Evolutionary conservation across 92 coral and sea anemone species (phyloP).

Genomic region (Zoanthus solanderi): DNA sequence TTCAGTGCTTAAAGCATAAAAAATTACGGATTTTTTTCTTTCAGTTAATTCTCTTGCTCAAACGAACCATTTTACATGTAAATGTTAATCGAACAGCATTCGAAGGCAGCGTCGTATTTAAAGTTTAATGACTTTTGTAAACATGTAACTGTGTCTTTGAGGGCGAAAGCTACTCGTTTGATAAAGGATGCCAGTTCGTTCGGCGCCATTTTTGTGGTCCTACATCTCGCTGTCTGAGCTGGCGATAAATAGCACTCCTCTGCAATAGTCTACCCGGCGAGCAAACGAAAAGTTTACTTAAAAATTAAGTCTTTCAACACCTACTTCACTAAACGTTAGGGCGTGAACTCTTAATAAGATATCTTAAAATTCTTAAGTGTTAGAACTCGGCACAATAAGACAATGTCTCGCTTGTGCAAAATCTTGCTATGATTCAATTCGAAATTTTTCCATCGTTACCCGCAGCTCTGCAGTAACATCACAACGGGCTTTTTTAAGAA

Average conservation of each 20-base stretch:
- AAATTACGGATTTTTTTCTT: not conserved
- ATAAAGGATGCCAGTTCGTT: not conserved
- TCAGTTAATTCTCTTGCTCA: not conserved
- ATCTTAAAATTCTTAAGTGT: not conserved
- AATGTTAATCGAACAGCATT: constrained; percentile 41
- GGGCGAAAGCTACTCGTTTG: constrained; percentile 17
- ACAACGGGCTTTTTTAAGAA: constrained; percentile 28
- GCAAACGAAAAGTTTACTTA: constrained; percentile 2
- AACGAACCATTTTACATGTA: constrained; percentile 16
- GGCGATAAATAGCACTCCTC: not conserved
- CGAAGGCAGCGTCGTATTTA: constrained; percentile 66
- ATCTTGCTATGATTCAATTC: not conserved
- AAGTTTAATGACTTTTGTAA: constrained; percentile 90
- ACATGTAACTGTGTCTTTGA: constrained; percentile 68
- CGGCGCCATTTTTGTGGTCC: not conserved
- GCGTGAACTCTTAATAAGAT: constrained; percentile 1
- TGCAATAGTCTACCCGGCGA: not conserved
- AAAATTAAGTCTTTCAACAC: constrained; percentile 43
- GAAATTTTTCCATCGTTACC: constrained; percentile 29
- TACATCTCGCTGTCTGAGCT: not conserved
- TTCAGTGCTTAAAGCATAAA: not conserved
- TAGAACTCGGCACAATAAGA: not conserved
- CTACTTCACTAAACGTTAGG: constrained; percentile 37
- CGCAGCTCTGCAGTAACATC: not conserved
- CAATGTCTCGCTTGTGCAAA: not conserved